Percentiles rank a stretch among this genome's conserved stretches.
Evolutionary conservation across 2,797 vertebrate genomes (phyloP).

Genomic region (Trichosurus vulpecula): DNA sequence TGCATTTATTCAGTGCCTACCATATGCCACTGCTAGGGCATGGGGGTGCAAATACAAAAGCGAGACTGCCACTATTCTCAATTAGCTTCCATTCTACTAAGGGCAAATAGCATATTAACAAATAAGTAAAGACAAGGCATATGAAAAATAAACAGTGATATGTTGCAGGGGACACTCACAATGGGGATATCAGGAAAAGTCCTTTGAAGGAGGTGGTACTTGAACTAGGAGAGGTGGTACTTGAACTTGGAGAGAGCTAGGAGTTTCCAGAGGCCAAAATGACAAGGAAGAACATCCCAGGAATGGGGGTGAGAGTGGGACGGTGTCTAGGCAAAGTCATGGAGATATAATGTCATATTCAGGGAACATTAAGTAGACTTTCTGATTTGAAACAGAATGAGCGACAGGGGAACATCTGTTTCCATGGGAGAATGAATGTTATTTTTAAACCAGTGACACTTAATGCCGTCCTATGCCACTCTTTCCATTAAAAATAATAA

Average conservation of each 20-base stretch:
- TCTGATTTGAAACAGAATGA: not conserved
- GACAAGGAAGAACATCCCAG: not conserved
- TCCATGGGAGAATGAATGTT: not conserved
- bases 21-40: too few relatives aligned
- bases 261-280: not conserved
- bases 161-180: not conserved
- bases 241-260: not conserved
- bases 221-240: not conserved
- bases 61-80: not conserved
- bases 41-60: not conserved
- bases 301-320: not conserved
- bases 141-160: not conserved
- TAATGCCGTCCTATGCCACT: not conserved
- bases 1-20: not conserved
- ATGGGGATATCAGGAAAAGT: not conserved
- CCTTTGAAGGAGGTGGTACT: not conserved
- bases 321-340: not conserved
- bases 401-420: not conserved
- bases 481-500: not conserved
- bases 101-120: not conserved
- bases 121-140: not conserved
- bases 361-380: not conserved
- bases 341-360: not conserved
- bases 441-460: not conserved
- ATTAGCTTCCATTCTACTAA: not conserved